A percentile compares a stretch with the other conserved stretches of the same genome.
These are phyloP conservation scores for Ctenoplectra terminalis DNA, from an alignment of 1,140 invertebrate genomes.

Conservation along the genomic window DNA sequence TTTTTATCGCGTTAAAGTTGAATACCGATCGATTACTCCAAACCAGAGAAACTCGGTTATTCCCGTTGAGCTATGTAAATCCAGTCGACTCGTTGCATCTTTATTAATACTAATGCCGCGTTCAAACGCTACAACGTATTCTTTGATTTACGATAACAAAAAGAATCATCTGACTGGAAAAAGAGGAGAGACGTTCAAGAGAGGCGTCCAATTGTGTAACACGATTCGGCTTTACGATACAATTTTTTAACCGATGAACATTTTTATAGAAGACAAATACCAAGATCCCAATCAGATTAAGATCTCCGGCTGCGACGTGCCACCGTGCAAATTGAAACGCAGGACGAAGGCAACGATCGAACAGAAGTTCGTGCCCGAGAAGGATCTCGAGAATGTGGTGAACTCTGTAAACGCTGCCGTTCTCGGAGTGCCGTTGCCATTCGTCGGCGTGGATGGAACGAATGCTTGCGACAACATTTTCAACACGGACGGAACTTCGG, in stretches of 20 bases:
- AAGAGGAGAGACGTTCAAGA: neutral
- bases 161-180: neutral
- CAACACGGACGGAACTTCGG: conserved; percentile 83
- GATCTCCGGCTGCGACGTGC: conserved; percentile 85
- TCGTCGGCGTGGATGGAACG: conserved; percentile 89
- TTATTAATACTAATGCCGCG: neutral
- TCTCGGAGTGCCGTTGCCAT: conserved; percentile 86
- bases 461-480: conserved; percentile 87
- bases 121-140: neutral
- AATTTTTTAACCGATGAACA: too few relatives aligned
- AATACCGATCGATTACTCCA: neutral
- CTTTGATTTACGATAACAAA: too few relatives aligned
- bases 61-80: neutral
- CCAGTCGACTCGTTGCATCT: neutral
- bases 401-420: conserved; percentile 86
- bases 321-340: conserved; percentile 86
- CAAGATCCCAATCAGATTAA: conserved; percentile 77
- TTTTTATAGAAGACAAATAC: conserved; percentile 2
- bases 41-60: neutral
- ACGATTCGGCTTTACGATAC: neutral
- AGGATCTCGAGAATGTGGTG: conserved; percentile 80
- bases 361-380: conserved; percentile 84
- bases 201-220: neutral
- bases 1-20: neutral
- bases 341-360: conserved; percentile 83